These are phyloP conservation scores for Micrasema minimum DNA, from an alignment of 1,140 invertebrate genomes.

Conservation along the genomic window DNA sequence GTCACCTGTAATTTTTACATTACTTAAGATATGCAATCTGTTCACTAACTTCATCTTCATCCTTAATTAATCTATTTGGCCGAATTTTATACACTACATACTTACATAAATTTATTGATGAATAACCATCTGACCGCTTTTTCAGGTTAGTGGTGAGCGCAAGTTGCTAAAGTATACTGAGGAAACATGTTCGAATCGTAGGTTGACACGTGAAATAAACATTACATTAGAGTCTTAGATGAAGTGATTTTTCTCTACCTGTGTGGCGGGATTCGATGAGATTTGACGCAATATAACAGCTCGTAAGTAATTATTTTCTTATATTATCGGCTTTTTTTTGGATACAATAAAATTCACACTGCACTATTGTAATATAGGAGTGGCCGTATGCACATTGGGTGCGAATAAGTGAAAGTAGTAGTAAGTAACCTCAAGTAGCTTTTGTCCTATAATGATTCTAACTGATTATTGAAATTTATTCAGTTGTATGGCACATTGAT, in stretches of 20 bases:
- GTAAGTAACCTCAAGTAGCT: too few species aligned
- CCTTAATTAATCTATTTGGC: background rate
- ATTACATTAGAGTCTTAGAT: slow-evolving; percentile 86
- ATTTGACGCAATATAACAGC: slow-evolving; percentile 93
- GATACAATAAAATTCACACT: too few species aligned
- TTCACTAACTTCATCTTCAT: background rate
- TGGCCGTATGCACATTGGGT: too few species aligned
- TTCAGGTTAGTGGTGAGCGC: too few species aligned
- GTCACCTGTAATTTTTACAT: slow-evolving; percentile 51
- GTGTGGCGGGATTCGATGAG: slow-evolving; percentile 77
- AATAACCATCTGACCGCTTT: too few species aligned
- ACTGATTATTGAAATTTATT: too few species aligned
- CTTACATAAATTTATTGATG: background rate
- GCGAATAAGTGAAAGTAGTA: too few species aligned
- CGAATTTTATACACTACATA: background rate
- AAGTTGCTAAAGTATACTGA: slow-evolving; percentile 85
- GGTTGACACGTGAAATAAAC: slow-evolving; percentile 83
- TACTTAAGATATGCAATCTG: background rate
- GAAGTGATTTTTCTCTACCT: slow-evolving; percentile 88
- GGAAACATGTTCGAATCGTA: slow-evolving; percentile 89
- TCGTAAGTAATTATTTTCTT: slow-evolving; percentile 74
- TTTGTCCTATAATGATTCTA: too few species aligned
- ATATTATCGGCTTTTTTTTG: too few species aligned
- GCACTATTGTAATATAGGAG: too few species aligned
- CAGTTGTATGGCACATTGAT: too few species aligned